Conservation (phyloP, 2,113 vertebrate genomes). For the Tamias sibiricus region DNA sequence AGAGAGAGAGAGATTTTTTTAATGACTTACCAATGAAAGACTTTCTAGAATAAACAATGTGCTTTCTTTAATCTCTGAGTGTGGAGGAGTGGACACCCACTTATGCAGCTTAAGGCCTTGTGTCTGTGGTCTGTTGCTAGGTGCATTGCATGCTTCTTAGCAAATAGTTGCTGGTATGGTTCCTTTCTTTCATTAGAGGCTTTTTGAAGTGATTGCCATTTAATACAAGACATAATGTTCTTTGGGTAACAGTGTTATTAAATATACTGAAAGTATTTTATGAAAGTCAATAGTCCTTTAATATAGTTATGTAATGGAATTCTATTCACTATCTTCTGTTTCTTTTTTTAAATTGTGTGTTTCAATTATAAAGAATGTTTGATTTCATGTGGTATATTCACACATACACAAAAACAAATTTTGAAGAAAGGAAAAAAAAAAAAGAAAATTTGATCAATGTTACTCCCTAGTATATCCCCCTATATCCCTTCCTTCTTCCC, state of each 20-base stretch:
- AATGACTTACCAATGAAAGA: neutral
- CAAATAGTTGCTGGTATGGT: neutral
- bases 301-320: neutral
- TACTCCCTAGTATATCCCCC: no score
- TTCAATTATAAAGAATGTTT: no score
- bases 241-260: neutral
- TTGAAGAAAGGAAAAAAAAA: no score
- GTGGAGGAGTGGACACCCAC: conserved; percentile 32
- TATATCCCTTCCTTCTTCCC: no score
- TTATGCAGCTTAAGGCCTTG: neutral
- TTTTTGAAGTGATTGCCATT: conserved; percentile 27
- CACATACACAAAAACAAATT: no score
- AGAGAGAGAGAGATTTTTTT: no score
- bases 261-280: neutral
- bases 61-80: neutral
- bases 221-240: neutral
- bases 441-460: no score
- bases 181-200: neutral
- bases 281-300: neutral
- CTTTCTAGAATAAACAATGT: no score
- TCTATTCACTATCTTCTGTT: neutral
- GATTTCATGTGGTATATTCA: no score
- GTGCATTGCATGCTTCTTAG: neutral
- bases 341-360: no score
- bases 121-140: conserved; percentile 10